Evolutionary conservation across 2,797 vertebrate genomes (phyloP).

Genomic region (Manis javanica): DNA sequence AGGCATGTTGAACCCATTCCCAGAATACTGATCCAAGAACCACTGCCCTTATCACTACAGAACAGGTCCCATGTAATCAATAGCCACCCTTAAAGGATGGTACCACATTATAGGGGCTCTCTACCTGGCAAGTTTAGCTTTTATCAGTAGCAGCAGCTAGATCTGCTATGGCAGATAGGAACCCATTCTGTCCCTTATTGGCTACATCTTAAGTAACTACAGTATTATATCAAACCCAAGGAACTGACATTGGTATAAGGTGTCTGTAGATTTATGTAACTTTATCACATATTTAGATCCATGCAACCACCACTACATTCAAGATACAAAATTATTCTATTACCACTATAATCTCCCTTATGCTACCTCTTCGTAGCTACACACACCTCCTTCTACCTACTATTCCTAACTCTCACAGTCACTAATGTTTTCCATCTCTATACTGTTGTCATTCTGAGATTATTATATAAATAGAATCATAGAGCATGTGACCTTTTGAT

Average conservation of each 20-base stretch:
- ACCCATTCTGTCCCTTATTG: not conserved
- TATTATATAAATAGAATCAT: not conserved
- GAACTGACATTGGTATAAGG: not conserved
- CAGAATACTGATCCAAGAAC: not conserved
- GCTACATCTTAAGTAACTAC: not conserved
- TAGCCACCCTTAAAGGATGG: not conserved
- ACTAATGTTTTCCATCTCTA: not conserved
- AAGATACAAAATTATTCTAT: not conserved
- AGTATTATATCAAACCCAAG: not conserved
- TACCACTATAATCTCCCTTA: not conserved
- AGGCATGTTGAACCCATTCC: not conserved
- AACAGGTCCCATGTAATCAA: not conserved
- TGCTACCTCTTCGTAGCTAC: not conserved
- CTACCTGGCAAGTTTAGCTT: not conserved
- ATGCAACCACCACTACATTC: not conserved
- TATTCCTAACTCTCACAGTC: not conserved
- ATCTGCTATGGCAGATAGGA: not conserved
- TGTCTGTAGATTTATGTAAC: not conserved
- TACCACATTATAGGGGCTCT: not conserved
- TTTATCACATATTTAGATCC: not conserved
- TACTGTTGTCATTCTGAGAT: not conserved
- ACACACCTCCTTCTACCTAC: not conserved
- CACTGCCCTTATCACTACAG: not conserved
- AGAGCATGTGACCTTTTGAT: not conserved
- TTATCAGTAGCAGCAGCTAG: not conserved